phyloP scores from a whole-genome alignment of 2,113 vertebrate genomes.

The Hucho hucho region DNA sequence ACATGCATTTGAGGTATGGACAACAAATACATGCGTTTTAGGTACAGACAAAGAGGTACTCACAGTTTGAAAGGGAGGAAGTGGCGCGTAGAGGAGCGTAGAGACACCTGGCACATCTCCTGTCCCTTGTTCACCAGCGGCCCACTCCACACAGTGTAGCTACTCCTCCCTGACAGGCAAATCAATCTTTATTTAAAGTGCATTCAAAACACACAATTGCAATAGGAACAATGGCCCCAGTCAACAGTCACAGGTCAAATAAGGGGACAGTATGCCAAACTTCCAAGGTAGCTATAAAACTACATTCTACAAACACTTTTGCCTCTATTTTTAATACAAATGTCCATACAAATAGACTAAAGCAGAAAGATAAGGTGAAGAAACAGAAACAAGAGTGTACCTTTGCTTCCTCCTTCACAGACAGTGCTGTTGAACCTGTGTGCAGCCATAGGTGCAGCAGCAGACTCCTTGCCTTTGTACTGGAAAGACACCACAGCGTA shows the following conservation, averaged over 20 bases:
- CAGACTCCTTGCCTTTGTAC: slow-evolving; percentile 83
- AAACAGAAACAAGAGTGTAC: slow-evolving; percentile 28
- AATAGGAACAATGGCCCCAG: slow-evolving; percentile 14
- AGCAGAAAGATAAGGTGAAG: neutral
- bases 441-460: slow-evolving; percentile 70
- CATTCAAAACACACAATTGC: neutral
- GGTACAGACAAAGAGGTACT: slow-evolving; percentile 59
- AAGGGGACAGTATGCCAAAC: too few species aligned
- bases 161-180: slow-evolving; percentile 74
- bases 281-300: too few species aligned
- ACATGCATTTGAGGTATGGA: too few species aligned
- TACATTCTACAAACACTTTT: too few species aligned
- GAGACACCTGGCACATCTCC: slow-evolving; percentile 83
- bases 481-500: slow-evolving; percentile 91
- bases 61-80: slow-evolving; percentile 92
- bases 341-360: neutral
- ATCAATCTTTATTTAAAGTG: too few species aligned
- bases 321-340: too few species aligned
- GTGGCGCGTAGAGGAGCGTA: slow-evolving; percentile 79
- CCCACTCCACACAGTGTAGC: slow-evolving; percentile 90
- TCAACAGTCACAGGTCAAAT: slow-evolving; percentile 10
- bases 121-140: slow-evolving; percentile 88
- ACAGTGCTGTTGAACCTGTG: slow-evolving; percentile 76
- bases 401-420: slow-evolving; percentile 62
- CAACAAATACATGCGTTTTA: too few species aligned